Base-by-base conservation (phyloP, 2,888 invertebrate genomes). In the Eupithecia tripunctaria region DNA sequence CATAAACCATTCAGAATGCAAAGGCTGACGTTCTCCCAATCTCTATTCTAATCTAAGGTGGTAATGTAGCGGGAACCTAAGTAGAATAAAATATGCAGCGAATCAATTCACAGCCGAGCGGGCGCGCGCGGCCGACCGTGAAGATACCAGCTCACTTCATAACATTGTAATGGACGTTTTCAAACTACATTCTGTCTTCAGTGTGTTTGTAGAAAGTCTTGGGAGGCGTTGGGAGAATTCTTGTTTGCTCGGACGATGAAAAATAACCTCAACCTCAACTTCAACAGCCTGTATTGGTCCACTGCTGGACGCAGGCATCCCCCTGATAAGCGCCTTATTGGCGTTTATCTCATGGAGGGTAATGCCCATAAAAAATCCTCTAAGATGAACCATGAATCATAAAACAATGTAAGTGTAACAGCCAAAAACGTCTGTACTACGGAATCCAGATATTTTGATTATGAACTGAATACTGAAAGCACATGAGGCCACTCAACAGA, bases 101-200 rank as follows among this genome's bases (percentile, higher is more conserved):
- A 70, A 75, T 75, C 74, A 76, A 59, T 76, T 79, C 72, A 75
- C 76, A 76, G 64, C 67, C 66, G 60, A 77, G 71, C 68, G 47
- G 47, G n/a, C 41, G 21, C 7, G 27, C 56, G 63, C 77, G 64
- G 4, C 68, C 41, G 21, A 67, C 71, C 67, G 79, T 74, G 68
- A 74, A 79, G 79, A 79, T 79, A 77, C 67, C n/a, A 14, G 15
- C 21, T 29, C 47, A 29, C 29, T 66, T 38, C 38, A 64, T 64
- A 64, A 64, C 64, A 64, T 38, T 64, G 36, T 64, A 64, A 64
- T 25, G 64, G 64, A 38, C 38, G 64, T 7, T 60, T 60, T 4
- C 18, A 60, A 29, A 60, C 27, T 60, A 60, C 18, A 60, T 29
- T 29, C 18, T 18, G 29, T 60, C 60, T 60, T 60, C 29, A 60